Conservation (phyloP, 2,888 invertebrate species). For the Congeria kusceri region DNA sequence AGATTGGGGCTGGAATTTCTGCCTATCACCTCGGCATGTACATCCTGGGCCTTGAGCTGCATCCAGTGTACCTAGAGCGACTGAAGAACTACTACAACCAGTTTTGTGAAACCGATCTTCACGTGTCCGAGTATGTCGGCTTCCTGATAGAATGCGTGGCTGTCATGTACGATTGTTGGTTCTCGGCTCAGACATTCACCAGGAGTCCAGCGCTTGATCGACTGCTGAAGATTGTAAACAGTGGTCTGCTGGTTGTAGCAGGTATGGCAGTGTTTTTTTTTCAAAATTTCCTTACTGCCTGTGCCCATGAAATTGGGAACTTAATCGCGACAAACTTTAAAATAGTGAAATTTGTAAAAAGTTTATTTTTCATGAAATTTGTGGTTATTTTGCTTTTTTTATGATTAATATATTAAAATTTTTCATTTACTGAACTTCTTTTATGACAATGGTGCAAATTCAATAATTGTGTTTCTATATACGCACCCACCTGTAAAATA, state of each 20-base stretch:
- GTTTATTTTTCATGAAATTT: too few species aligned
- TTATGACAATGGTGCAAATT: too few species aligned
- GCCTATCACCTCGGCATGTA: conserved; percentile 65
- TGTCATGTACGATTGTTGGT: conserved; percentile 69
- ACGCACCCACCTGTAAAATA: too few species aligned
- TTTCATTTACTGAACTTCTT: too few species aligned
- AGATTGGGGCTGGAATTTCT: conserved; percentile 64
- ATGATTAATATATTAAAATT: too few species aligned
- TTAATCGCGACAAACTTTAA: not conserved
- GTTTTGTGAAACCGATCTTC: conserved; percentile 68
- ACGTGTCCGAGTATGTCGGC: conserved; percentile 64
- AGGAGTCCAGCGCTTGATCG: conserved; percentile 56
- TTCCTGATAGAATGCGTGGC: conserved; percentile 71
- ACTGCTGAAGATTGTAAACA: conserved; percentile 65
- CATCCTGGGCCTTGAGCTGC: conserved; percentile 63
- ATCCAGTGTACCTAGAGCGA: conserved; percentile 53
- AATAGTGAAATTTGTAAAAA: not conserved
- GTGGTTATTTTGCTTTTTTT: too few species aligned
- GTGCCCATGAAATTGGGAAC: too few species aligned
- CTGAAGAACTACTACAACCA: conserved; percentile 53
- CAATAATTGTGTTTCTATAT: too few species aligned
- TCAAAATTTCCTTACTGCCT: too few species aligned
- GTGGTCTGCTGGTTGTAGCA: conserved; percentile 63
- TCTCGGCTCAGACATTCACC: conserved; percentile 61
- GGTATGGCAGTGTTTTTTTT: conserved; percentile 60